Evolutionary conservation across 1,140 invertebrate genomes (phyloP).

Genomic region (Heliconius nattereri): DNA sequence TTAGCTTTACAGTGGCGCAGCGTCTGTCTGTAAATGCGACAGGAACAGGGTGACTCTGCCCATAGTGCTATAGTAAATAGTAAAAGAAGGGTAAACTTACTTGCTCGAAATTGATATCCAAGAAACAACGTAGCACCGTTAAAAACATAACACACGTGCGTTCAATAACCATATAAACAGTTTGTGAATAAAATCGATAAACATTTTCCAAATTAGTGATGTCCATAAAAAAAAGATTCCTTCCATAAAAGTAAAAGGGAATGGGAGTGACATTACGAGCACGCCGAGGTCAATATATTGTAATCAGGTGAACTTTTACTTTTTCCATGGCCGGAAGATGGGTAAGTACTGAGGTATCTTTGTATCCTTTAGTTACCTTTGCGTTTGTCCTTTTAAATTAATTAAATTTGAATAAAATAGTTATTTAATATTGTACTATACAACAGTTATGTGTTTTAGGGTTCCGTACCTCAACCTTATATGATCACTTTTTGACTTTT

Average conservation of each 20-base stretch:
- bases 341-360: background rate
- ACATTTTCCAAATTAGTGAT: conserved; percentile 8
- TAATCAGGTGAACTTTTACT: conserved; percentile 36
- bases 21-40: too few relatives aligned
- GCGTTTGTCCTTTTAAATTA: background rate
- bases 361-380: background rate
- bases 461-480: too few relatives aligned
- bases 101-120: conserved; percentile 19
- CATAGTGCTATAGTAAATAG: too few relatives aligned
- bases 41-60: too few relatives aligned
- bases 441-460: too few relatives aligned
- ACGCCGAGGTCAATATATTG: conserved; percentile 31
- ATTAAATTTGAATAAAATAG: background rate
- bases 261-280: conserved; percentile 27
- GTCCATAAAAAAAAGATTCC: conserved; percentile 8
- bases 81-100: conserved; percentile 22
- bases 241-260: conserved; percentile 44
- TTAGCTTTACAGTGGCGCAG: too few relatives aligned
- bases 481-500: too few relatives aligned
- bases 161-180: conserved; percentile 21
- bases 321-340: conserved; percentile 24
- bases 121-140: conserved; percentile 32
- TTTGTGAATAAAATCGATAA: background rate
- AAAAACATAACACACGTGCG: conserved; percentile 34
- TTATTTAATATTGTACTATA: too few relatives aligned